These are phyloP conservation scores for Sebastes schlegelii DNA, from an alignment of 2,113 vertebrate species.

Conservation along the genomic window DNA sequence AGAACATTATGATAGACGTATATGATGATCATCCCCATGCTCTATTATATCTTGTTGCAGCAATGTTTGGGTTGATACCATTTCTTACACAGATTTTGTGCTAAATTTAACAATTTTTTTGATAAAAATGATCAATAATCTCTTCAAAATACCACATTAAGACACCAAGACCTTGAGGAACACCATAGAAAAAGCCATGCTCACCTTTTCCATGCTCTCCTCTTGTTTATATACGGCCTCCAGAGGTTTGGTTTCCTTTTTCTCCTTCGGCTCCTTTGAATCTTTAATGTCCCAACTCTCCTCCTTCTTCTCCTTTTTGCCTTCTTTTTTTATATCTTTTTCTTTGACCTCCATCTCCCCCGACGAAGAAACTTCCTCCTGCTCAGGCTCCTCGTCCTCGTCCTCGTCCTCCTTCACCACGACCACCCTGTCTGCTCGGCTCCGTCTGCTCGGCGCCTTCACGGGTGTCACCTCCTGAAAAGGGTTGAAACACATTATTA, in stretches of 20 bases:
- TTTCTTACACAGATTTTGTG: too few relatives aligned
- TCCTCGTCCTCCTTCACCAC: slow-evolving; percentile 79
- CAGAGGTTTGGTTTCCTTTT: slow-evolving; percentile 87
- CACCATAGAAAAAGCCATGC: too few relatives aligned
- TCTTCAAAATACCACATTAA: too few relatives aligned
- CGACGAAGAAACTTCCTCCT: slow-evolving; percentile 83
- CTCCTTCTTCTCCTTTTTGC: slow-evolving; percentile 90
- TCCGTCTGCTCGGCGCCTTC: slow-evolving; percentile 87
- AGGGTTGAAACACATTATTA: accelerated
- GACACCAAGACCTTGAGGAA: too few relatives aligned
- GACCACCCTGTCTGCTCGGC: slow-evolving; percentile 85
- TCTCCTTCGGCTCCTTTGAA: slow-evolving; percentile 90
- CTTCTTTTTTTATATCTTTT: slow-evolving; percentile 88
- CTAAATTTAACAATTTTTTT: too few relatives aligned
- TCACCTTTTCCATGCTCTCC: slow-evolving; percentile 86
- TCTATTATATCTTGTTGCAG: too few relatives aligned
- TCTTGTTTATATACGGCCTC: slow-evolving; percentile 89
- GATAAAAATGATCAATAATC: too few relatives aligned
- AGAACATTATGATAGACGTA: too few relatives aligned
- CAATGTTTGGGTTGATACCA: too few relatives aligned
- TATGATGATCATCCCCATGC: too few relatives aligned
- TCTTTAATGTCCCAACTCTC: slow-evolving; percentile 90
- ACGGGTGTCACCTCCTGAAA: slow-evolving; percentile 85
- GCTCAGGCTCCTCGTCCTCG: slow-evolving; percentile 81
- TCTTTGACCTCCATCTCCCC: slow-evolving; percentile 87